These are phyloP conservation scores for Cynocephalus volans DNA, from an alignment of 2,113 vertebrate genomes.

Conservation along the genomic window DNA sequence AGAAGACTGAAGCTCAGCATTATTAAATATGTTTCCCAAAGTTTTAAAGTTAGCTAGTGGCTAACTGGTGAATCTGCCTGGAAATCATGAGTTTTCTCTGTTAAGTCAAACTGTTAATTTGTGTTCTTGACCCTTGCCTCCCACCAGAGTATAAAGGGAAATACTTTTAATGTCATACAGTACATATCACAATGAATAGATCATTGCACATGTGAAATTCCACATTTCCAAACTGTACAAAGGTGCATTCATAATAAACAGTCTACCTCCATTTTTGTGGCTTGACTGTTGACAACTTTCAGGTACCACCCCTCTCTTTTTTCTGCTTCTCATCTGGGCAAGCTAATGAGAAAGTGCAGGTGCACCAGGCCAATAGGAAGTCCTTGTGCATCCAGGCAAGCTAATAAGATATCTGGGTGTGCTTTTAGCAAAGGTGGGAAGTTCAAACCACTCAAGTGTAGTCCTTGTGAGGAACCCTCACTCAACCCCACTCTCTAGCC, in stretches of 20 bases:
- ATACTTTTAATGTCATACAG: not conserved
- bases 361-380: not conserved
- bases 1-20: not conserved
- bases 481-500: fast-evolving
- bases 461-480: not conserved
- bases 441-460: not conserved
- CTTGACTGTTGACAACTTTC: not conserved
- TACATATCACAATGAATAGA: not conserved
- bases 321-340: not conserved
- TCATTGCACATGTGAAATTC: not conserved
- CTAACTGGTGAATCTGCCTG: not conserved
- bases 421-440: not conserved
- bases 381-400: not conserved
- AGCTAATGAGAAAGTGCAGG: not conserved
- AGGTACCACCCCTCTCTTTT: not conserved
- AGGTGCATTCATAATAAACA: not conserved
- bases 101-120: not conserved
- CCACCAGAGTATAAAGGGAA: not conserved
- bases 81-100: not conserved
- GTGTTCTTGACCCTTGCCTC: not conserved
- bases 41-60: not conserved
- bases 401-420: not conserved
- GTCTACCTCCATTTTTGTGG: not conserved
- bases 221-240: not conserved
- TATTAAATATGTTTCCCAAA: not conserved